Conservation (phyloP, 2,113 vertebrate genomes). For the Tringa solitaria region DNA sequence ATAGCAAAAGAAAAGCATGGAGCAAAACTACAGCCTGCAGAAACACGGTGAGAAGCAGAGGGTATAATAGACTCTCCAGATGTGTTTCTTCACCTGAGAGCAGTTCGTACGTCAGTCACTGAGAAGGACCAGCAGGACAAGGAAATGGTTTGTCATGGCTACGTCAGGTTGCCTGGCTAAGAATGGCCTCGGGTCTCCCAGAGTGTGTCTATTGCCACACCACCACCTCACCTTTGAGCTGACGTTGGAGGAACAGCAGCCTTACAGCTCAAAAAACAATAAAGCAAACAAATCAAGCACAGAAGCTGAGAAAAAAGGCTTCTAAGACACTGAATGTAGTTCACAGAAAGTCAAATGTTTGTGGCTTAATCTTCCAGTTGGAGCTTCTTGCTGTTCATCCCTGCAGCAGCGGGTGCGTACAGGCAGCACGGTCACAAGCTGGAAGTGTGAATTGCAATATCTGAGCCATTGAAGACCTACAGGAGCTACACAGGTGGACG, state of each 20-base stretch:
- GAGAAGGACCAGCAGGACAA: neutral
- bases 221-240: neutral
- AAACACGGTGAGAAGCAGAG: neutral
- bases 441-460: neutral
- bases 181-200: too few relatives aligned
- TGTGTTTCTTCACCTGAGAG: neutral
- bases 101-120: neutral
- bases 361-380: neutral
- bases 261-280: neutral
- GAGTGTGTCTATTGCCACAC: neutral
- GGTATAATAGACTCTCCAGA: neutral
- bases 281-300: neutral
- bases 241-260: neutral
- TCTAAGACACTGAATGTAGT: neutral
- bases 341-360: neutral
- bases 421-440: neutral
- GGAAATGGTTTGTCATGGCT: neutral
- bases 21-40: neutral
- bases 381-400: neutral
- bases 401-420: accelerated
- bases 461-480: neutral
- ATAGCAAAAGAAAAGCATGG: neutral
- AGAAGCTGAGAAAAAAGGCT: neutral
- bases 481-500: accelerated
- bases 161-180: neutral